Conservation (phyloP, 2,797 vertebrate genomes). For the Moxostoma hubbsi region DNA sequence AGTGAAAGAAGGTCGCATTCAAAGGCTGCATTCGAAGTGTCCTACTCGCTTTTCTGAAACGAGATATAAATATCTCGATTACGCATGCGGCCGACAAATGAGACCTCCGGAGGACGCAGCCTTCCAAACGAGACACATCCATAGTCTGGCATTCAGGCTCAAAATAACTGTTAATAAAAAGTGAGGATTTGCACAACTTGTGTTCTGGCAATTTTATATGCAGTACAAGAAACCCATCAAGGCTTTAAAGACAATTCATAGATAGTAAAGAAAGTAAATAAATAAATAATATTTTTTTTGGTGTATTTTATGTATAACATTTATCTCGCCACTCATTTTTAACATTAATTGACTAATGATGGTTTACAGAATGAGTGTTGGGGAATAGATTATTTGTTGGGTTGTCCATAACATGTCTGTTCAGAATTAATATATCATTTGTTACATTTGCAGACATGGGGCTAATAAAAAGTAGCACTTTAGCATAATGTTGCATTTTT, state of each 20-base stretch:
- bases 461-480: constrained; percentile 19
- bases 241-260: not conserved
- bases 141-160: constrained; percentile 36
- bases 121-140: constrained; percentile 2
- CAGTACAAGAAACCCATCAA: no score
- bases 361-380: constrained; percentile 18
- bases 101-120: no score
- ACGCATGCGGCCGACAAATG: no score
- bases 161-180: constrained; percentile 43
- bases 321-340: constrained; percentile 42
- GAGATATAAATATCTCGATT: no score
- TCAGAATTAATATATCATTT: constrained; percentile 31
- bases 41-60: no score
- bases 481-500: not conserved
- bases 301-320: constrained; percentile 31
- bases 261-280: constrained; percentile 29
- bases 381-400: constrained; percentile 29
- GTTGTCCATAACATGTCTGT: constrained; percentile 53
- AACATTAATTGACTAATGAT: constrained; percentile 44
- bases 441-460: constrained; percentile 17
- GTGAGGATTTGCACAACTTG: constrained; percentile 40
- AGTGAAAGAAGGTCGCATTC: no score
- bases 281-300: constrained; percentile 32
- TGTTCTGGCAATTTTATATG: constrained; percentile 31
- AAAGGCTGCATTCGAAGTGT: no score